Evolutionary conservation across 2,888 invertebrate species (phyloP), one percentile per base, ranked within the genome.

Genomic region (Pocota personata): DNA sequence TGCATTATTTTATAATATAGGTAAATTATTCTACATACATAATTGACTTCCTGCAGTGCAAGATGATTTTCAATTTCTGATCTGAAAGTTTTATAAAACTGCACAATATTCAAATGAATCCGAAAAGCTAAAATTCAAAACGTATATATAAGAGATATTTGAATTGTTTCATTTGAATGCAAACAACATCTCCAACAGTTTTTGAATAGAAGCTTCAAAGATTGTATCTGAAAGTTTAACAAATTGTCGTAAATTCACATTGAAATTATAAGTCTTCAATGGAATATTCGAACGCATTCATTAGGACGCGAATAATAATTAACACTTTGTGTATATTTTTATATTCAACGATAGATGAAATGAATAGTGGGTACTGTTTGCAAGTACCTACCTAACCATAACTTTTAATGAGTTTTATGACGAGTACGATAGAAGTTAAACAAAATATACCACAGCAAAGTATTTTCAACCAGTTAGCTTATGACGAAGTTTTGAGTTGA

Each of bases 61-160:
- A 76, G 76, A 82, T 69, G 76, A 82, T 19, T 75, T 66, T 82
- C 40, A 76, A 76, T 71, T 71, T 82, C 37, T 58, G 75, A 82
- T 82, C 67, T 60, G 80, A 75, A 82, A 82, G 48, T 60, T 75
- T 75, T 69, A 27, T 30, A 58, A 35, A 46, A 14, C 73, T 60
- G 58, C 66, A 67, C 64, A 73, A 58, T 66, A 66, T 73, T 66
- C 66, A 73, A 32, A 66, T 73, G 73, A 50, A 58, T 66, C 37
- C 16, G 58, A 75, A 67, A 71, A 67, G 27, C 27, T 35, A 14
- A 55, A 16, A 52, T 43, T 50, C 66, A 50, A 21, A 66, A 66
- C 21, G 27, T 1, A 3, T 66, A 52, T 1, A 3, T 66, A 52
- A 52, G 55, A 27, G 55, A 52, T 60, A 52, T 67, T 76, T 57